Evolutionary conservation across 2,797 vertebrate species (phyloP).

Genomic region (Parambassis ranga): DNA sequence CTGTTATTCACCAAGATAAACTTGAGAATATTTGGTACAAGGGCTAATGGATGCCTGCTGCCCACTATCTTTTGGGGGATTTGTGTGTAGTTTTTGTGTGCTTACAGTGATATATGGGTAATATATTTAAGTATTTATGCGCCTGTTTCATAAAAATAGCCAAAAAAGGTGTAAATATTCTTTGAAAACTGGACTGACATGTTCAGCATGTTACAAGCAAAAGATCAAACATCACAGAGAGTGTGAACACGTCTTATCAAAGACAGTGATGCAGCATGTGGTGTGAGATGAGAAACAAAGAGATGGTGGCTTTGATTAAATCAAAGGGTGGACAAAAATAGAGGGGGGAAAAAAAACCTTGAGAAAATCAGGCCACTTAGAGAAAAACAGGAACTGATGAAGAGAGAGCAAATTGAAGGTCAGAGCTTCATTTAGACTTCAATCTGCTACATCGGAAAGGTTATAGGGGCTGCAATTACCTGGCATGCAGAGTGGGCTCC

Average conservation of each 20-base stretch:
- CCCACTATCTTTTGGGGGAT: neutral
- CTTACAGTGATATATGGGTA: neutral
- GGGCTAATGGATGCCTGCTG: conserved; percentile 3
- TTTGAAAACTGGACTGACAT: no score
- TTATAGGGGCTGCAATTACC: conserved; percentile 40
- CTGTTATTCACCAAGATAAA: conserved; percentile 33
- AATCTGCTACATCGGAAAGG: conserved; percentile 37
- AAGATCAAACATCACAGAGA: conserved; percentile 1
- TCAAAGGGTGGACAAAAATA: conserved; percentile 37
- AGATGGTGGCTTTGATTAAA: conserved; percentile 45
- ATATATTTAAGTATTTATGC: neutral
- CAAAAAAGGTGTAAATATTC: neutral
- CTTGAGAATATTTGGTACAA: conserved; percentile 18
- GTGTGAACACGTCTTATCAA: conserved; percentile 7
- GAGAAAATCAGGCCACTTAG: conserved; percentile 54
- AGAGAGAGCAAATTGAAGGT: conserved; percentile 61
- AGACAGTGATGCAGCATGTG: conserved; percentile 1
- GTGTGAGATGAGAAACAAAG: conserved; percentile 27
- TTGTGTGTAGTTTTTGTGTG: neutral
- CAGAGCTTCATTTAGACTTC: conserved; percentile 54
- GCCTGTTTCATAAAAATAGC: neutral
- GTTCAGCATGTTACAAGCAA: no score
- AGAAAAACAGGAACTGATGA: conserved; percentile 49
- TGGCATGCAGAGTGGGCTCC: conserved; percentile 3
- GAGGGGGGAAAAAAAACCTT: conserved; percentile 20